phyloP scores from a whole-genome alignment of 2,888 invertebrate species.

The Gryllus longicercus region DNA sequence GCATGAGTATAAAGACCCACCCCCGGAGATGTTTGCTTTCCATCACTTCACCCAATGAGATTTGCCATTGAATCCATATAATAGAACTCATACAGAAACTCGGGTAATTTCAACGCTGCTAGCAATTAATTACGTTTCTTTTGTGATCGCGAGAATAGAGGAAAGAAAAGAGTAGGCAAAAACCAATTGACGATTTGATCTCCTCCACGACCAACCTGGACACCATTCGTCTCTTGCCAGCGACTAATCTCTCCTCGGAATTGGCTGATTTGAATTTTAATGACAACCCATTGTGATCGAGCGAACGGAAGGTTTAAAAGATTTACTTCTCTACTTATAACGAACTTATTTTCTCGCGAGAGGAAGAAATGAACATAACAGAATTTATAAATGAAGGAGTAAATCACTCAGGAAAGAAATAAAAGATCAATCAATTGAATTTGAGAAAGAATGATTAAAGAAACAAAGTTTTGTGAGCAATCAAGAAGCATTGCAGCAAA shows the following conservation, averaged over 20 bases:
- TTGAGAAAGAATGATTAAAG: background rate
- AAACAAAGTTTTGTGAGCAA: background rate
- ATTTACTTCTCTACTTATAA: background rate
- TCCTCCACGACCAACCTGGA: background rate
- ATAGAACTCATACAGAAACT: background rate
- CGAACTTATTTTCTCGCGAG: background rate
- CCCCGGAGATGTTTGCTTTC: background rate
- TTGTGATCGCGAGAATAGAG: background rate
- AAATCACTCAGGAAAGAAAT: background rate
- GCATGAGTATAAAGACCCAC: background rate
- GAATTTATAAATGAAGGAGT: background rate
- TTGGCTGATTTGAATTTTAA: slow-evolving; percentile 17
- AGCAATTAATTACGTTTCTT: slow-evolving; percentile 6
- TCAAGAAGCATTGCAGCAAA: background rate
- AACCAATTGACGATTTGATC: background rate
- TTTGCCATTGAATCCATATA: background rate
- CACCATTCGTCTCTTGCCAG: background rate
- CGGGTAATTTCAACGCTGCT: background rate
- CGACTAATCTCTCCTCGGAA: background rate
- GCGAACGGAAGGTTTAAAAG: slow-evolving; percentile 12
- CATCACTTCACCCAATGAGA: background rate
- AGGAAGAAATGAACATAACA: background rate
- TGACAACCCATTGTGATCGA: slow-evolving; percentile 20
- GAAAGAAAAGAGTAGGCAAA: background rate
- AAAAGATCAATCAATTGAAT: background rate